Evolutionary conservation across 2,113 vertebrate species (phyloP).

Genomic region (Passer domesticus): DNA sequence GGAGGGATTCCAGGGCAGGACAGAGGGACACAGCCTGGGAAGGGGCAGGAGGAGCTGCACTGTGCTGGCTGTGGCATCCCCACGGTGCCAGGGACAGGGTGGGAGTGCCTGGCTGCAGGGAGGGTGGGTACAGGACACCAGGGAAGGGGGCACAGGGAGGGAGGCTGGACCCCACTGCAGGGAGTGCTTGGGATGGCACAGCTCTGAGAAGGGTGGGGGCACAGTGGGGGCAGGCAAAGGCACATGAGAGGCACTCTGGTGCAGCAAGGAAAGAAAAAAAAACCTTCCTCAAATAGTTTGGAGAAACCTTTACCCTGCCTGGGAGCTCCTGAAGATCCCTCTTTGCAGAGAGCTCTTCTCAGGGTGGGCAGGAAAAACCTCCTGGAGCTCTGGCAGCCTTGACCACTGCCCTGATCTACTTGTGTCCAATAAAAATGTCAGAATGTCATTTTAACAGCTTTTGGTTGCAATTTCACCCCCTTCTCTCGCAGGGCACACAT

Average conservation of each 20-base stretch:
- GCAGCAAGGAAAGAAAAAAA: not conserved
- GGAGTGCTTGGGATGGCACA: not conserved
- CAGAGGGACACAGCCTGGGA: not conserved
- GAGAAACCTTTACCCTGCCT: not conserved
- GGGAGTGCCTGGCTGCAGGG: not conserved
- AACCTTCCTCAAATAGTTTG: not conserved
- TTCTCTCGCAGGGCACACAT: not conserved
- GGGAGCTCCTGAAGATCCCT: not conserved
- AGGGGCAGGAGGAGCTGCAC: not conserved
- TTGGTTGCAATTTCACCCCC: not conserved
- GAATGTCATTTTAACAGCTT: not conserved
- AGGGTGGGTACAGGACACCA: not conserved
- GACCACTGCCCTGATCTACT: not conserved
- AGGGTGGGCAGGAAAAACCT: not conserved
- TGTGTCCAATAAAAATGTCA: not conserved
- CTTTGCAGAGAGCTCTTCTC: not conserved
- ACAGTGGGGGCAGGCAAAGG: accelerated
- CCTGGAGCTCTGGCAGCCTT: not conserved
- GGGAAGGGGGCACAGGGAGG: not conserved
- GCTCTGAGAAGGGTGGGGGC: not conserved
- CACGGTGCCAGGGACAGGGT: not conserved
- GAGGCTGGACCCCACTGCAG: not conserved
- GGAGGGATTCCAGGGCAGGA: not conserved
- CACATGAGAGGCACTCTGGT: not conserved
- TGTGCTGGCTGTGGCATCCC: not conserved